Evolutionary conservation across 2,113 vertebrate genomes (phyloP).

Genomic region (Pseudorectes ferrugineus): DNA sequence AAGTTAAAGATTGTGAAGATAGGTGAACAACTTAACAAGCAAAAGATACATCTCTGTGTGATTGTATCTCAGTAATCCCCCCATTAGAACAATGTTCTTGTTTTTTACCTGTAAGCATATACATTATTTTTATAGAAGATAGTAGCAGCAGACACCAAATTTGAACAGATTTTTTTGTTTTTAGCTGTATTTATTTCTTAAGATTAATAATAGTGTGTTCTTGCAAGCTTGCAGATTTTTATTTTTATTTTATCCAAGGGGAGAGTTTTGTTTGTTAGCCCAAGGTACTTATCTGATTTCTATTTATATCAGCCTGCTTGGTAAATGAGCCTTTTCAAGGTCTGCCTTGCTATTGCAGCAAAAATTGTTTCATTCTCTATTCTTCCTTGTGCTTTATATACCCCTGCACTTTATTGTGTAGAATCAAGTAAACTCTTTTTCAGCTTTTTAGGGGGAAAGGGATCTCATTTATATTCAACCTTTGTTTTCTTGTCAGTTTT

Average conservation of each 20-base stretch:
- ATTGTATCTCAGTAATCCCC: background rate
- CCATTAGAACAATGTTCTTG: background rate
- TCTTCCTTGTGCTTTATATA: background rate
- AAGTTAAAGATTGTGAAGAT: background rate
- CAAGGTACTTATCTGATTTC: background rate
- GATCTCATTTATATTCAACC: background rate
- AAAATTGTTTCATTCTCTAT: background rate
- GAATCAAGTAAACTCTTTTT: background rate
- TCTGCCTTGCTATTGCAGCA: background rate
- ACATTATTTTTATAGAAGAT: background rate
- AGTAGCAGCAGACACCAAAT: background rate
- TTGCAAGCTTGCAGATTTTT: background rate
- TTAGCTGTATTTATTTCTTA: background rate
- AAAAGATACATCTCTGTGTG: background rate
- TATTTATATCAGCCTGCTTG: background rate
- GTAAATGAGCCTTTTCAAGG: background rate
- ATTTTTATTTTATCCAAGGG: background rate
- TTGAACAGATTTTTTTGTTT: background rate
- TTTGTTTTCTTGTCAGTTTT: constrained; percentile 70
- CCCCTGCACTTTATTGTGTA: background rate
- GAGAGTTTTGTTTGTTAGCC: background rate
- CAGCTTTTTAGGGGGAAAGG: background rate
- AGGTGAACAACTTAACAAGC: background rate
- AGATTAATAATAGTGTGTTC: background rate
- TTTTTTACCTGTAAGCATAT: background rate